Percentiles rank a stretch among this genome's conserved stretches.
These are phyloP conservation scores for Hypothenemus hampei DNA, from an alignment of 1,140 invertebrate genomes.

Conservation along the genomic window DNA sequence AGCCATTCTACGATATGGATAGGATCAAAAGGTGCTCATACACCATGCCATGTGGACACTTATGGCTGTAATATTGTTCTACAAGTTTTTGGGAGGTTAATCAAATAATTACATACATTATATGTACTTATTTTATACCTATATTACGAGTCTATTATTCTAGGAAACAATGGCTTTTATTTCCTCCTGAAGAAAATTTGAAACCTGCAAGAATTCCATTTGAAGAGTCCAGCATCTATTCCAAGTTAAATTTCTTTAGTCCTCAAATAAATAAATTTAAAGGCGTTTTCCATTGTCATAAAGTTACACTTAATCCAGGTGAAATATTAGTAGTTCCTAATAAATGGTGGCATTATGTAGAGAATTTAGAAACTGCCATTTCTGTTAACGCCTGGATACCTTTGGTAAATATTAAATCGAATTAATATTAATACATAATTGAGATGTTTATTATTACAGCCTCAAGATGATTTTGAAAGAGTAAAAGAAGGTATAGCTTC, in stretches of 20 bases:
- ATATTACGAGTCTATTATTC: constrained; percentile 33
- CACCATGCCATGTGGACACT: constrained; percentile 90
- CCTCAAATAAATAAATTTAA: constrained; percentile 43
- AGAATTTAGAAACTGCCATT: constrained; percentile 68
- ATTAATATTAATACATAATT: background rate
- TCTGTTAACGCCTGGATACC: constrained; percentile 88
- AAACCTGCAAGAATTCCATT: constrained; percentile 86
- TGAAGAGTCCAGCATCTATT: constrained; percentile 96
- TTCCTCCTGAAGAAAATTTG: constrained; percentile 72
- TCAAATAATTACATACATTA: constrained; percentile 1
- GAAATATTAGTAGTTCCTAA: constrained; percentile 84
- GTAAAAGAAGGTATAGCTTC: constrained; percentile 38
- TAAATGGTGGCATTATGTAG: constrained; percentile 96
- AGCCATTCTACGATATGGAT: constrained; percentile 84
- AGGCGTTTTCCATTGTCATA: constrained; percentile 46
- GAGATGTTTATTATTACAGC: constrained; percentile 24
- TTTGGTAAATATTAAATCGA: constrained; percentile 48
- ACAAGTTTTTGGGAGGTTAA: constrained; percentile 79
- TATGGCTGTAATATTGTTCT: constrained; percentile 91
- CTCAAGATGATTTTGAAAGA: constrained; percentile 36
- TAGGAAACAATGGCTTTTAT: constrained; percentile 92
- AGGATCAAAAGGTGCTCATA: constrained; percentile 81
- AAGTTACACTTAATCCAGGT: constrained; percentile 68
- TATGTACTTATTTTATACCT: background rate
- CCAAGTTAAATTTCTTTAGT: constrained; percentile 73